Evolutionary conservation across 2,797 vertebrate genomes (phyloP).

Genomic region (Hippocampus kuda): DNA sequence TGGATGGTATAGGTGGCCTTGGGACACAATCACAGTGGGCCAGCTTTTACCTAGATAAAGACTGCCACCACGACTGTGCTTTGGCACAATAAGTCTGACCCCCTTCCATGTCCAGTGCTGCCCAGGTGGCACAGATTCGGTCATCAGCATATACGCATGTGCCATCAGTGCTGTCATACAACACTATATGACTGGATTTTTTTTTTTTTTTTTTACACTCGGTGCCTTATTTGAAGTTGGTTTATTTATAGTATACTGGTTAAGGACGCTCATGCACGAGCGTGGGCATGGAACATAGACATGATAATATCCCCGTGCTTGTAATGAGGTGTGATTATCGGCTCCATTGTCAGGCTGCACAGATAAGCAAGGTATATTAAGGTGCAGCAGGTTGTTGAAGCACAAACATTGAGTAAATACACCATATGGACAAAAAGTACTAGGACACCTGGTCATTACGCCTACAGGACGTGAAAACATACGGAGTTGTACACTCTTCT

Average conservation of each 20-base stretch:
- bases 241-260: background rate
- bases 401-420: background rate
- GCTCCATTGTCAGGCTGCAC: background rate
- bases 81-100: background rate
- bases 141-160: too few species aligned
- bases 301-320: background rate
- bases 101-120: background rate
- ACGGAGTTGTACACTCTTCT: background rate
- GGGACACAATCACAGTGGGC: background rate
- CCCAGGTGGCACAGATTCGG: background rate
- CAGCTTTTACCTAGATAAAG: background rate
- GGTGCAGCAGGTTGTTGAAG: constrained; percentile 1
- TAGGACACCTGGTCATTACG: background rate
- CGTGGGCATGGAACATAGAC: background rate
- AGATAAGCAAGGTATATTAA: background rate
- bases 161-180: too few species aligned
- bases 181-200: too few species aligned
- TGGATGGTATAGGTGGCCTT: background rate
- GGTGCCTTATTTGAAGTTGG: background rate
- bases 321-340: background rate
- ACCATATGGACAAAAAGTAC: background rate
- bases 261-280: background rate
- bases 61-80: background rate
- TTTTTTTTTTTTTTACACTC: background rate
- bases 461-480: background rate